phyloP scores from a whole-genome alignment of 1,140 invertebrate species.

The Papilio xuthus region DNA sequence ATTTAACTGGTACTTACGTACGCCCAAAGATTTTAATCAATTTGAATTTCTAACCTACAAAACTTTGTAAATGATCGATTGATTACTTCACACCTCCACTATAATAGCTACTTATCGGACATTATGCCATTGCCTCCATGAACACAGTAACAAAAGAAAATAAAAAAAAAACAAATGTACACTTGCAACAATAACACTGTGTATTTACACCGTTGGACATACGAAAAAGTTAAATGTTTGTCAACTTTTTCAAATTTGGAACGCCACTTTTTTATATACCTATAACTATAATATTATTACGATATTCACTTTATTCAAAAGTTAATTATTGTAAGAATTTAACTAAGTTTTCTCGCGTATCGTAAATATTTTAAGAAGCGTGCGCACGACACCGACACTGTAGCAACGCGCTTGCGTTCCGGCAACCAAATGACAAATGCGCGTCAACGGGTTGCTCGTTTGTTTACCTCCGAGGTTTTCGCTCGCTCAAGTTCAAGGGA shows the following conservation, averaged over 20 bases:
- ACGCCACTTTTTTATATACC: not conserved
- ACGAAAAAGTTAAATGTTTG: not conserved
- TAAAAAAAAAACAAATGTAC: conserved; percentile 48
- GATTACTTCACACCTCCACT: conserved; percentile 8
- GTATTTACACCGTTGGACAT: conserved; percentile 30
- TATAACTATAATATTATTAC: not conserved
- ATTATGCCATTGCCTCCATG: conserved; percentile 55
- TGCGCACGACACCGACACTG: conserved; percentile 52
- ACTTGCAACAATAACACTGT: conserved; percentile 41
- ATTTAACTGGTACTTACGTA: not conserved
- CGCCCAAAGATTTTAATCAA: not conserved
- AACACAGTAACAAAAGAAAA: conserved; percentile 47
- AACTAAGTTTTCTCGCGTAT: conserved; percentile 43
- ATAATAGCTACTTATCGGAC: conserved; percentile 55
- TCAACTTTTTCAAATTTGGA: conserved; percentile 7
- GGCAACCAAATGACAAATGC: conserved; percentile 74
- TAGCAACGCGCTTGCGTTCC: conserved; percentile 60
- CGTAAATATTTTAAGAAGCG: conserved; percentile 30
- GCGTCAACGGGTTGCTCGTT: conserved; percentile 72
- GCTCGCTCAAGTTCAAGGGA: conserved; percentile 77
- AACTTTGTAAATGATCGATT: not conserved
- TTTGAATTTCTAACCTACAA: not conserved
- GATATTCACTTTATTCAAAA: conserved; percentile 9
- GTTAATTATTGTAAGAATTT: not conserved
- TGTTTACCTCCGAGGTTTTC: conserved; percentile 71